phyloP scores from a whole-genome alignment of 2,113 vertebrate genomes.

The Cinclus cinclus region DNA sequence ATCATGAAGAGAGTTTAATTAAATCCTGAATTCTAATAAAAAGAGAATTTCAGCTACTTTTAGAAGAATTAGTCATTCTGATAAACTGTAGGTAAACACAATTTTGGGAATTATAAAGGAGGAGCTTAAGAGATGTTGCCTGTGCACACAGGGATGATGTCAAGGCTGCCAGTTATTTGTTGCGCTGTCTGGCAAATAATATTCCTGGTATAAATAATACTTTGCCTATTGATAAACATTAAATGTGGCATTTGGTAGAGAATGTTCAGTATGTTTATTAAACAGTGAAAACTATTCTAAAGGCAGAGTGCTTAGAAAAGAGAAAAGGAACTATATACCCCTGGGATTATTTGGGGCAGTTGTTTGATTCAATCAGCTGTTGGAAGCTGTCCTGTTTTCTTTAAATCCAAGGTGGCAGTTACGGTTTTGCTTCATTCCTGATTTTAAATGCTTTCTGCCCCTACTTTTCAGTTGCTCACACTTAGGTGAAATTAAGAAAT shows the following conservation, averaged over 20 bases:
- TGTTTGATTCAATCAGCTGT: slow-evolving; percentile 28
- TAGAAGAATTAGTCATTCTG: neutral
- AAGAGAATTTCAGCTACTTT: neutral
- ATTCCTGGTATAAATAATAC: neutral
- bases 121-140: neutral
- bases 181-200: neutral
- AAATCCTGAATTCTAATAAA: neutral
- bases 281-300: neutral
- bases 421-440: slow-evolving; percentile 26
- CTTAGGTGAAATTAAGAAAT: slow-evolving; percentile 78
- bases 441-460: slow-evolving; percentile 64
- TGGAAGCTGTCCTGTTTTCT: slow-evolving; percentile 39
- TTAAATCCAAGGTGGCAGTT: slow-evolving; percentile 40
- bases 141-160: neutral
- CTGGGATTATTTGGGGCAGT: neutral
- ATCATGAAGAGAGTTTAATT: neutral
- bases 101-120: neutral
- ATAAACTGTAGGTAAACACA: neutral
- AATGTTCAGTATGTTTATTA: neutral
- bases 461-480: slow-evolving; percentile 57
- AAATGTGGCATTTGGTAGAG: neutral
- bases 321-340: neutral
- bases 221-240: neutral
- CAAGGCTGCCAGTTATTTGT: neutral
- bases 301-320: neutral